A percentile compares a stretch with the other conserved stretches of the same genome.
phyloP scores from a whole-genome alignment of 2,888 invertebrate genomes.

The Myathropa florea region DNA sequence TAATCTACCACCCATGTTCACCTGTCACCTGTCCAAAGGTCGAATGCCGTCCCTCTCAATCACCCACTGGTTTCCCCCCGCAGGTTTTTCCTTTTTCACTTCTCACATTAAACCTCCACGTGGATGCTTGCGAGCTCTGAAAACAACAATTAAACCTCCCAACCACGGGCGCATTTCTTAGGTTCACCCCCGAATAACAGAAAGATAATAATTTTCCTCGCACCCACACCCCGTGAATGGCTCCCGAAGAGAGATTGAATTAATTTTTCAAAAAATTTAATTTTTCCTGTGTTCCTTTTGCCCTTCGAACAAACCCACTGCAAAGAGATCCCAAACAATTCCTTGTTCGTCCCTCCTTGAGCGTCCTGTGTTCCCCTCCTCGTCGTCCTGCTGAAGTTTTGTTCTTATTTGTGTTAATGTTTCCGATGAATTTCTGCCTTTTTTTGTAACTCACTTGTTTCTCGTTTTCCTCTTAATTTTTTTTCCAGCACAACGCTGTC shows the following conservation, averaged over 20 bases:
- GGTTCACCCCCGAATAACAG: not conserved
- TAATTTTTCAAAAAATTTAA: not conserved
- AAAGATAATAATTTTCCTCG: not conserved
- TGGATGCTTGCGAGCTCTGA: not conserved
- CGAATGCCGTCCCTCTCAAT: not conserved
- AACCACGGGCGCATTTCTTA: not conserved
- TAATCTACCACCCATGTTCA: not conserved
- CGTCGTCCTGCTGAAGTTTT: not conserved
- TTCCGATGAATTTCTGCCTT: slow-evolving; percentile 3
- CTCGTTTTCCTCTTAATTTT: slow-evolving; percentile 9
- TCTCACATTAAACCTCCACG: not conserved
- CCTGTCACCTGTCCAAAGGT: not conserved
- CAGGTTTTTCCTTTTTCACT: not conserved
- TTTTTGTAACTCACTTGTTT: slow-evolving; percentile 16
- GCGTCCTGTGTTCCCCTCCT: not conserved
- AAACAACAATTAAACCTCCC: not conserved
- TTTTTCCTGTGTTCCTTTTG: not conserved
- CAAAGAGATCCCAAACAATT: slow-evolving; percentile 19
- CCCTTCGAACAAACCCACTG: not conserved
- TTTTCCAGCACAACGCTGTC: slow-evolving; percentile 57
- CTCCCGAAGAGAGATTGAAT: not conserved
- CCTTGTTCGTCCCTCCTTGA: not conserved
- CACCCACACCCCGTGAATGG: not conserved
- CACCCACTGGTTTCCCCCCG: not conserved
- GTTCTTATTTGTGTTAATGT: slow-evolving; percentile 54